Percentiles rank a stretch among this genome's conserved stretches.
Conservation (phyloP, 1,140 invertebrate species). For the Pogonognathellus flavescens region DNA sequence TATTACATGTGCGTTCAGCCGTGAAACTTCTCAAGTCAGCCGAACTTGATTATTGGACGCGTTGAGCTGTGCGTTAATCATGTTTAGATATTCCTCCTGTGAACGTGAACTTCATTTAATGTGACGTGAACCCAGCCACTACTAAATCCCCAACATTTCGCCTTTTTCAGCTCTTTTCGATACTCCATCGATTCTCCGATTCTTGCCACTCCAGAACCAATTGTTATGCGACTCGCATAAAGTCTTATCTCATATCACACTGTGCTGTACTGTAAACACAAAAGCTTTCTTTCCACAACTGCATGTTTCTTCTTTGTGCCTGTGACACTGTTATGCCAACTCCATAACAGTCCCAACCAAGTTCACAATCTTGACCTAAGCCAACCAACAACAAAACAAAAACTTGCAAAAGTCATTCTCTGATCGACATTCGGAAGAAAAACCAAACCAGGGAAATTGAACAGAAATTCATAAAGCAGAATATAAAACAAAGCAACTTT, state of each 20-base stretch:
- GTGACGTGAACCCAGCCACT: slow-evolving; percentile 23
- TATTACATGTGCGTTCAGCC: slow-evolving; percentile 10
- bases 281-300: neutral
- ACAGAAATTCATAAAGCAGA: neutral
- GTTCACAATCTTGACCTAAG: slow-evolving; percentile 35
- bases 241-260: slow-evolving; percentile 34
- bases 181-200: slow-evolving; percentile 19
- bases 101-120: slow-evolving; percentile 47
- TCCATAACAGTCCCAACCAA: too few relatives aligned
- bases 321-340: too few relatives aligned
- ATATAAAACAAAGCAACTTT: slow-evolving; percentile 12
- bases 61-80: neutral
- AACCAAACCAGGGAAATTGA: neutral
- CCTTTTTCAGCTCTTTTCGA: neutral
- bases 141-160: slow-evolving; percentile 26
- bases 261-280: slow-evolving; percentile 13
- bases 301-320: too few relatives aligned
- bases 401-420: neutral
- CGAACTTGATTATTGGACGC: slow-evolving; percentile 20
- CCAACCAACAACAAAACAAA: neutral
- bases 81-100: slow-evolving; percentile 29
- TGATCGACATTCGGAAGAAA: neutral
- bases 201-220: slow-evolving; percentile 16
- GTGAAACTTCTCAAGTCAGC: neutral
- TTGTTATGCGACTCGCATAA: slow-evolving; percentile 48